Evolutionary conservation across 1,140 invertebrate species (phyloP).

Genomic region (Hestina assimilis): DNA sequence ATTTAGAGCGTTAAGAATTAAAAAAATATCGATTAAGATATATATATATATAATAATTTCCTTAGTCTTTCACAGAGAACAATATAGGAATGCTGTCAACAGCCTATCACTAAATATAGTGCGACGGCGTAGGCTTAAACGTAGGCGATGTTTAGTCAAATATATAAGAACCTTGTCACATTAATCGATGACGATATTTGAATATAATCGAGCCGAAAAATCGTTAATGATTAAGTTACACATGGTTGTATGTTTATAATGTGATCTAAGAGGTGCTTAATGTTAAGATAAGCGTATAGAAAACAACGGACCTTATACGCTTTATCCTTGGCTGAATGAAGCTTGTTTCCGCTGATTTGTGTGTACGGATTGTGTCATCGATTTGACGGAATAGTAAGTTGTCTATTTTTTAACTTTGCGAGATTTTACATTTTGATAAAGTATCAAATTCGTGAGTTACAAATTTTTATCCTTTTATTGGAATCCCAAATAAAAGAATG

Average conservation of each 20-base stretch:
- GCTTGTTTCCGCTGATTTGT: slow-evolving; percentile 3
- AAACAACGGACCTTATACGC: slow-evolving; percentile 12
- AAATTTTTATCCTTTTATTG: too few relatives aligned
- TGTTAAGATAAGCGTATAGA: slow-evolving; percentile 3
- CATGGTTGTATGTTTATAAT: slow-evolving; percentile 1
- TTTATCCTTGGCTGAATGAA: slow-evolving; percentile 11
- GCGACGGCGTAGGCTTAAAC: slow-evolving; percentile 31
- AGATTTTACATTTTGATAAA: background rate
- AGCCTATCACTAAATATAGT: slow-evolving; percentile 29
- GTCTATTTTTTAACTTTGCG: background rate
- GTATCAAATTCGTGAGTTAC: too few relatives aligned
- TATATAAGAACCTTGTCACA: slow-evolving; percentile 9
- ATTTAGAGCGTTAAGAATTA: too few relatives aligned
- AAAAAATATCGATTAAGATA: too few relatives aligned
- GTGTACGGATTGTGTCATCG: slow-evolving; percentile 9
- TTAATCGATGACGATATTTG: background rate
- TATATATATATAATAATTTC: slow-evolving; percentile 2
- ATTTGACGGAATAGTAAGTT: background rate
- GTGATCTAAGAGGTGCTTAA: slow-evolving; percentile 24
- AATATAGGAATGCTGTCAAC: slow-evolving; percentile 33
- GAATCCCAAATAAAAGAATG: too few relatives aligned
- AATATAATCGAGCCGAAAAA: background rate
- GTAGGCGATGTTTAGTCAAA: slow-evolving; percentile 33
- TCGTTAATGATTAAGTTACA: background rate
- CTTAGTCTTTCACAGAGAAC: slow-evolving; percentile 1